Evolutionary conservation across 2,113 vertebrate genomes (phyloP).

Genomic region (Phylloscopus trochilus): DNA sequence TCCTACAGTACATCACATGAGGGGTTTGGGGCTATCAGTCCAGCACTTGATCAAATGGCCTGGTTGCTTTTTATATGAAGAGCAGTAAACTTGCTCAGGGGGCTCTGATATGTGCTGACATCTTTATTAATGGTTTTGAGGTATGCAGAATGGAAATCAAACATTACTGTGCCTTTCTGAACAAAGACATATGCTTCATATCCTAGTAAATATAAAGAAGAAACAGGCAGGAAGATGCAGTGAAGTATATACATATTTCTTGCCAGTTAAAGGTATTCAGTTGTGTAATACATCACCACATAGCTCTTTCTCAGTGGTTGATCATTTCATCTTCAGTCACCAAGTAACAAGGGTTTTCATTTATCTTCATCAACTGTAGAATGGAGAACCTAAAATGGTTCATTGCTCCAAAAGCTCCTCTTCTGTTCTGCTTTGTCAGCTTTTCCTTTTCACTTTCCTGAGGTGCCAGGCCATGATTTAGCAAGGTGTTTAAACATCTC

Average conservation of each 20-base stretch:
- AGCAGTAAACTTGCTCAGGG: background rate
- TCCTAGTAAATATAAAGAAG: background rate
- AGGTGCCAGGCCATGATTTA: background rate
- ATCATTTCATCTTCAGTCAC: background rate
- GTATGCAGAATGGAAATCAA: background rate
- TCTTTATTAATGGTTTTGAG: background rate
- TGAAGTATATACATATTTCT: background rate
- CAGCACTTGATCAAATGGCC: background rate
- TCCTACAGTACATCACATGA: background rate
- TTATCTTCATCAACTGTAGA: background rate
- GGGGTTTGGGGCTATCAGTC: background rate
- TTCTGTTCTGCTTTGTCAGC: background rate
- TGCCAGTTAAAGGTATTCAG: background rate
- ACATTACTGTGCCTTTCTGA: background rate
- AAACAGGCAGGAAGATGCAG: background rate
- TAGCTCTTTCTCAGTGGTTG: background rate
- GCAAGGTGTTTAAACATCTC: background rate
- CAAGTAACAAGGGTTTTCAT: background rate
- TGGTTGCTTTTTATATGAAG: background rate
- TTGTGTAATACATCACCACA: background rate
- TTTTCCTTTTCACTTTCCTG: background rate
- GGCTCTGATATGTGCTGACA: background rate
- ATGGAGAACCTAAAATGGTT: background rate
- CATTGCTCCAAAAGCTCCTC: background rate
- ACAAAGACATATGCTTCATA: background rate